Percentiles rank a stretch among this genome's conserved stretches.
Evolutionary conservation across 2,113 vertebrate species (phyloP).

Genomic region (Chelonoidis abingdonii): DNA sequence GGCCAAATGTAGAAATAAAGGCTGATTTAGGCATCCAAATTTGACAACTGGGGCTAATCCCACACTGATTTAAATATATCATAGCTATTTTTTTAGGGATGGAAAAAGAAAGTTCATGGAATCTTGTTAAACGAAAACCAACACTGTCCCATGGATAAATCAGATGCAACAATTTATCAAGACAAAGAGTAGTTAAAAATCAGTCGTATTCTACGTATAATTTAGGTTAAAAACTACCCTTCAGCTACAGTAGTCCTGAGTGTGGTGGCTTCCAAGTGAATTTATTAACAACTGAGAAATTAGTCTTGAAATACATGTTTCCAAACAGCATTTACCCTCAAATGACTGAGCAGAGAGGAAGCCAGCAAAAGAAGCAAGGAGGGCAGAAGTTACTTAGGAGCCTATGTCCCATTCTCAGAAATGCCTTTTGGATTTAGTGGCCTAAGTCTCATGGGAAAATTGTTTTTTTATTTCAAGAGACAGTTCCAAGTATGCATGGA

Average conservation of each 20-base stretch:
- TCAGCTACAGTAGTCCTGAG: background rate
- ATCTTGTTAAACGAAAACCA: background rate
- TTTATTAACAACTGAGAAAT: background rate
- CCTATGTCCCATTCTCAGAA: background rate
- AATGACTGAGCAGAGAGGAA: background rate
- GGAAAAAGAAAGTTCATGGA: background rate
- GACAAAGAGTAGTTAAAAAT: background rate
- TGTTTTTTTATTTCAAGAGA: background rate
- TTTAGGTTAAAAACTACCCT: no score
- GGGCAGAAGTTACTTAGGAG: conserved; percentile 28
- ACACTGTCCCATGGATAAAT: background rate
- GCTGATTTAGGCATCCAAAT: background rate
- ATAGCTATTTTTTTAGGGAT: background rate
- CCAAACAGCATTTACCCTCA: background rate
- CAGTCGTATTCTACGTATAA: background rate
- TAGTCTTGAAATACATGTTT: background rate
- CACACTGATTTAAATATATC: background rate
- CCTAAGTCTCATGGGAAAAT: background rate
- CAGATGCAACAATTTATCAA: background rate
- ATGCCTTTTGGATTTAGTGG: background rate
- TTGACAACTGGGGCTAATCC: background rate
- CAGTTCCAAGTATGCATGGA: background rate
- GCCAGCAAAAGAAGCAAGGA: conserved; percentile 2
- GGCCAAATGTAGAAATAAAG: background rate
- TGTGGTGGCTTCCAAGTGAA: background rate